Conservation (phyloP, 2,797 vertebrate species). For the Pseudotriccus pelzelni region DNA sequence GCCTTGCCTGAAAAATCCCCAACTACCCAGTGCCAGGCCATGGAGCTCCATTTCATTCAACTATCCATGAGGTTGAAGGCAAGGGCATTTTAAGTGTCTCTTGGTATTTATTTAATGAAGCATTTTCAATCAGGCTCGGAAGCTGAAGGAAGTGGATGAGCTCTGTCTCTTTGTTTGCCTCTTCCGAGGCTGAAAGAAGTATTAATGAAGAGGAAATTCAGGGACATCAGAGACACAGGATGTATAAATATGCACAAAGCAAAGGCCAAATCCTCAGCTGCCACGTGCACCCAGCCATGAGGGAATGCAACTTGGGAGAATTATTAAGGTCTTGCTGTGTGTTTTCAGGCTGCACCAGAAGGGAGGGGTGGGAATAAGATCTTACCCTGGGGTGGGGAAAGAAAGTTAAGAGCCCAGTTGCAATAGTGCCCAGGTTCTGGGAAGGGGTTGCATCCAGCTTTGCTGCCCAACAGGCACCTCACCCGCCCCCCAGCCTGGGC, state of each 20-base stretch:
- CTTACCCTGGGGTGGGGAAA: not conserved
- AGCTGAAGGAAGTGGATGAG: not conserved
- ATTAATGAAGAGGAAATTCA: slow-evolving; percentile 11
- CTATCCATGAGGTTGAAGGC: rapidly evolving
- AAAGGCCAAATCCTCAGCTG: not conserved
- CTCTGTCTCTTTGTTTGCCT: not conserved
- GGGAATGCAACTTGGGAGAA: not conserved
- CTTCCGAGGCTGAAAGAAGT: not conserved
- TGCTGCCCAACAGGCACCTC: not conserved
- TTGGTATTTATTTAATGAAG: not conserved
- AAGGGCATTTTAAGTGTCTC: not conserved
- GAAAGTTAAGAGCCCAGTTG: not conserved
- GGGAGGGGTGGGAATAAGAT: not conserved
- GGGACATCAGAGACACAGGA: not conserved
- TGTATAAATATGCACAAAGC: not conserved
- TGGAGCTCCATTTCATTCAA: not conserved
- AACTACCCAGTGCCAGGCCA: not conserved
- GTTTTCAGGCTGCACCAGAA: not conserved
- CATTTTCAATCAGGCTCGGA: not conserved
- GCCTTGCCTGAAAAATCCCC: not conserved
- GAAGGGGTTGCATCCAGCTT: not conserved
- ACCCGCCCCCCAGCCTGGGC: not conserved
- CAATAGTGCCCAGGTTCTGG: not conserved
- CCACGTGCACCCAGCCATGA: not conserved
- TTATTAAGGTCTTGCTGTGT: not conserved